These are phyloP conservation scores for Acrobasis consociella DNA, from an alignment of 2,888 invertebrate genomes.

Conservation along the genomic window DNA sequence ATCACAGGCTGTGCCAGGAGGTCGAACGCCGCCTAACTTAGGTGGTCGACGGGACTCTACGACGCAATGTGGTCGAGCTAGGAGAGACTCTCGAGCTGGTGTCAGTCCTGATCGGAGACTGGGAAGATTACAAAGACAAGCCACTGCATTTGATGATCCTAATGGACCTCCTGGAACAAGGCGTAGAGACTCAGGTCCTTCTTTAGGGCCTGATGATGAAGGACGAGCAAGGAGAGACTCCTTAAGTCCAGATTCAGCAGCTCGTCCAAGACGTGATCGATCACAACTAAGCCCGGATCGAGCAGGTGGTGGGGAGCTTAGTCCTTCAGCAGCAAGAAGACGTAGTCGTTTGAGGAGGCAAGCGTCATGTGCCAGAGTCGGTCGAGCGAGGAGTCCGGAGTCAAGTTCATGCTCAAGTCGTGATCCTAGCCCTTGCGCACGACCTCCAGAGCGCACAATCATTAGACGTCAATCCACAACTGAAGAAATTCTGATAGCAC, in stretches of 20 bases:
- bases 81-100: conserved; percentile 85
- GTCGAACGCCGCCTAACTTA: conserved; percentile 71
- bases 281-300: conserved; percentile 91
- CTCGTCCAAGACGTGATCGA: conserved; percentile 88
- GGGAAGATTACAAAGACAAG: conserved; percentile 91
- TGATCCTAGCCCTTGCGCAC: conserved; percentile 91
- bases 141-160: conserved; percentile 94
- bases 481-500: conserved; percentile 94
- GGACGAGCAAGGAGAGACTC: conserved; percentile 92
- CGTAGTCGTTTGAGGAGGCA: conserved; percentile 88
- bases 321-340: conserved; percentile 88
- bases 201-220: conserved; percentile 91
- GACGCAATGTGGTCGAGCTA: conserved; percentile 89
- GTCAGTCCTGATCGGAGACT: conserved; percentile 87
- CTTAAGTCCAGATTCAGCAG: conserved; percentile 94
- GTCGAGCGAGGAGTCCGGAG: conserved; percentile 85
- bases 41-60: conserved; percentile 90
- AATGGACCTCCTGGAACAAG: conserved; percentile 86
- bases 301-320: conserved; percentile 90
- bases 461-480: conserved; percentile 95
- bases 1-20: conserved; percentile 60
- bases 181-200: conserved; percentile 91
- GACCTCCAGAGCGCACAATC: conserved; percentile 85
- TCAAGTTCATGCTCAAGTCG: conserved; percentile 90
- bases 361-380: conserved; percentile 87